A percentile compares a stretch with the other conserved stretches of the same genome.
phyloP scores from a whole-genome alignment of 1,140 invertebrate genomes.

The Neodiprion lecontei region DNA sequence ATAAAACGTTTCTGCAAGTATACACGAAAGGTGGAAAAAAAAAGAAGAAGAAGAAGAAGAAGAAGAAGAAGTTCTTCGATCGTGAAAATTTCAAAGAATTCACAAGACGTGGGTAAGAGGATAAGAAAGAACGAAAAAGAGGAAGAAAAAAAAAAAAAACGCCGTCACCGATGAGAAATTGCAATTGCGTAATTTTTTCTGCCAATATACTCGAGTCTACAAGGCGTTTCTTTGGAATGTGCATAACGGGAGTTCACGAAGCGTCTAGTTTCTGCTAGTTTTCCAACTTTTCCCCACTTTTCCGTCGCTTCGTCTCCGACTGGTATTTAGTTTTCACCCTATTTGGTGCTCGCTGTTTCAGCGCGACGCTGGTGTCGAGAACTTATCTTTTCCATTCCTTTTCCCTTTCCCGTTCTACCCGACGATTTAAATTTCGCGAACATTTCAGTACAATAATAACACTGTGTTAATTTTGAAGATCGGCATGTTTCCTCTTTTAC shows the following conservation, averaged over 20 bases:
- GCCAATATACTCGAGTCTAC: not conserved
- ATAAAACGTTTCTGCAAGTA: no score
- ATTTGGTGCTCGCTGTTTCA: not conserved
- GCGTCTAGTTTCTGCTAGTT: not conserved
- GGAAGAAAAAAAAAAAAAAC: not conserved
- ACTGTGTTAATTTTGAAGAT: no score
- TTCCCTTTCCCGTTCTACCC: not conserved
- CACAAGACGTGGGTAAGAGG: not conserved
- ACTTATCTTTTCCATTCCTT: not conserved
- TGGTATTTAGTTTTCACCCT: not conserved
- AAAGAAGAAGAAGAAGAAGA: no score
- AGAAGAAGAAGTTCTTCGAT: no score
- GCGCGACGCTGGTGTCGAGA: not conserved
- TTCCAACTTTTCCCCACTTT: not conserved
- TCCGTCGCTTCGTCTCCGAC: no score
- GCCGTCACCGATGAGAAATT: not conserved
- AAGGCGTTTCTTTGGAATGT: not conserved
- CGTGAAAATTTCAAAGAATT: no score
- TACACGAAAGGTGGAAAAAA: no score
- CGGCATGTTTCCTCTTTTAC: no score
- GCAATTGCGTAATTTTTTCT: not conserved
- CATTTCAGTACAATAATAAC: no score
- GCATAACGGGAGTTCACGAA: not conserved
- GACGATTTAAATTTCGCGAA: not conserved
- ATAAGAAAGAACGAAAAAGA: not conserved